Conservation (phyloP, 2,888 invertebrate genomes). For the Caenorhabditis japonica region DNA sequence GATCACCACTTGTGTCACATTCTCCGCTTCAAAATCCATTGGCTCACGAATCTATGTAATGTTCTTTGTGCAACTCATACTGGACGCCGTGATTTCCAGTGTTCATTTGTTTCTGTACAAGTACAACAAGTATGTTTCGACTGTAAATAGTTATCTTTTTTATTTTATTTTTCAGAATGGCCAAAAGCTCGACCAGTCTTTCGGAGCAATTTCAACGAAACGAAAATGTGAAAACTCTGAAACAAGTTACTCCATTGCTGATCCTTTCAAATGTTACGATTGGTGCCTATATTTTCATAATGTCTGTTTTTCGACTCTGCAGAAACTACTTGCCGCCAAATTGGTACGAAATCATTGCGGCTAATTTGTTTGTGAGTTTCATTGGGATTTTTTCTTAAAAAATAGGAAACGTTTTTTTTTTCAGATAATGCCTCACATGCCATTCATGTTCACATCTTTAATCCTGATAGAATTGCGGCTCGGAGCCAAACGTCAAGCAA, state of each 20-base stretch:
- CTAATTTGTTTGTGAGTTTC: slow-evolving; percentile 39
- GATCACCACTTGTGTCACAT: slow-evolving; percentile 44
- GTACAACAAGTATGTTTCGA: slow-evolving; percentile 27
- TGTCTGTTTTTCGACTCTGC: slow-evolving; percentile 36
- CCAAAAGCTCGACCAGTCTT: slow-evolving; percentile 12
- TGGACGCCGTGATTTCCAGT: slow-evolving; percentile 21
- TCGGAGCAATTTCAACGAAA: slow-evolving; percentile 40
- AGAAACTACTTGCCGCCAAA: slow-evolving; percentile 22
- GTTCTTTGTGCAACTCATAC: slow-evolving; percentile 32
- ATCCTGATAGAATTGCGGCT: slow-evolving; percentile 19
- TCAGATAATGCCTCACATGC: slow-evolving; percentile 49
- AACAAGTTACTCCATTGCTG: slow-evolving; percentile 29
- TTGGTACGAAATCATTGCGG: slow-evolving; percentile 46
- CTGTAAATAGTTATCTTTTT: neutral
- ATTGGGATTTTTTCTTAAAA: neutral
- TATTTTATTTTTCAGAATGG: slow-evolving; percentile 19
- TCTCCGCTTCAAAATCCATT: slow-evolving; percentile 41
- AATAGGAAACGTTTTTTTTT: neutral
- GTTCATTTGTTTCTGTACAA: slow-evolving; percentile 25
- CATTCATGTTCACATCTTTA: slow-evolving; percentile 36
- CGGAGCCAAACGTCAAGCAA: slow-evolving; percentile 10
- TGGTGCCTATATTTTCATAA: slow-evolving; percentile 35
- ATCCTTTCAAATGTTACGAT: slow-evolving; percentile 22
- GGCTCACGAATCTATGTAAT: slow-evolving; percentile 31
- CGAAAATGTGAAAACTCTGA: slow-evolving; percentile 38